Evolutionary conservation across 2,113 vertebrate species (phyloP).

Genomic region (Xiphias gladius): DNA sequence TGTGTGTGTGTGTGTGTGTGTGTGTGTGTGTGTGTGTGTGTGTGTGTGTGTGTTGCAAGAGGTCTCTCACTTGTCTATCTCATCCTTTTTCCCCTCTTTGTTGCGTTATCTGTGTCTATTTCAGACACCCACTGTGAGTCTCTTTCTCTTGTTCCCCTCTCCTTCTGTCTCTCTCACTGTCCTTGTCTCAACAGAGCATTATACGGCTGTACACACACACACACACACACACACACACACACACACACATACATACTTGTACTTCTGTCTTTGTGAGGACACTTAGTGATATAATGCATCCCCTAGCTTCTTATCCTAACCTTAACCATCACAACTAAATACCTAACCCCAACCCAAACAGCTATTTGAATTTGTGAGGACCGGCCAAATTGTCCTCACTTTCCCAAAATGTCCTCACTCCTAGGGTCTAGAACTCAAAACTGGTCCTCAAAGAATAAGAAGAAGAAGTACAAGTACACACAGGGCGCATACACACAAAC

Average conservation of each 20-base stretch:
- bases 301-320: no score
- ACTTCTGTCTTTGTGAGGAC: no score
- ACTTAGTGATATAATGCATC: no score
- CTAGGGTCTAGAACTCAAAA: no score
- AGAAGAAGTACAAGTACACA: background rate
- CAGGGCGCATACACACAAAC: constrained; percentile 27
- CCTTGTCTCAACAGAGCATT: constrained; percentile 71
- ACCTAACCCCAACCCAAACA: no score
- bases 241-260: constrained; percentile 36
- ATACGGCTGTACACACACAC: constrained; percentile 45
- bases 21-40: constrained; percentile 41
- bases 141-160: constrained; percentile 67
- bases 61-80: constrained; percentile 67
- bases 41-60: constrained; percentile 29
- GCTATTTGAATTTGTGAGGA: no score
- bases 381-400: no score
- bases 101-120: constrained; percentile 79
- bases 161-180: constrained; percentile 64
- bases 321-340: no score
- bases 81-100: constrained; percentile 64
- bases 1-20: constrained; percentile 39
- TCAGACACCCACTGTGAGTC: constrained; percentile 69
- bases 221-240: constrained; percentile 42
- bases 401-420: no score
- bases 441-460: no score